A percentile compares a stretch with the other conserved stretches of the same genome.
Evolutionary conservation across 2,888 invertebrate species (phyloP).

Genomic region (Stenchaetothrips biformis): DNA sequence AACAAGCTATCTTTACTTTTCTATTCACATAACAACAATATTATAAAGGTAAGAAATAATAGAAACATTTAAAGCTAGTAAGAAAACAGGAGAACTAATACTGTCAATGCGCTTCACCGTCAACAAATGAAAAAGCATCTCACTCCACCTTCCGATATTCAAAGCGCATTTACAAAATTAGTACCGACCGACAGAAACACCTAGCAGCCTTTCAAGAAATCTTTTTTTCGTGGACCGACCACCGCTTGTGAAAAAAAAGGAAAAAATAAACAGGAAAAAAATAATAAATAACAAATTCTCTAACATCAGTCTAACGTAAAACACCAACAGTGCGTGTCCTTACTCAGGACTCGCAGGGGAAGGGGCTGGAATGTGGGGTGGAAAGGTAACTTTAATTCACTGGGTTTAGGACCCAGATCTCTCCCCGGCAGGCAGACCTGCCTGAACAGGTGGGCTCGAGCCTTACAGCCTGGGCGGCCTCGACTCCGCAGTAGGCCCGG

Average conservation of each 20-base stretch:
- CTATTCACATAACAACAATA: conserved; percentile 24
- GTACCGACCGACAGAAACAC: not conserved
- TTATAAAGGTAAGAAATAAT: conserved; percentile 4
- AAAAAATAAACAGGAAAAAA: conserved; percentile 15
- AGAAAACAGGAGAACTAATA: conserved; percentile 16
- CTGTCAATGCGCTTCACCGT: not conserved
- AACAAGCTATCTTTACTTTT: conserved; percentile 2
- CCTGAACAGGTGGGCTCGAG: too few relatives aligned
- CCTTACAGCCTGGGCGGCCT: too few relatives aligned
- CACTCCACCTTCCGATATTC: not conserved
- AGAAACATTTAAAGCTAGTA: conserved; percentile 16
- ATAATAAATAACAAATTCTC: conserved; percentile 24
- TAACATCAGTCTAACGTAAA: conserved; percentile 19
- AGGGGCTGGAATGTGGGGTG: not conserved
- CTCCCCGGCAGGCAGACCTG: too few relatives aligned
- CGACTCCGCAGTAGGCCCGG: too few relatives aligned
- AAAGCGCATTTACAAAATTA: conserved; percentile 18
- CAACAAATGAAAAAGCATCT: not conserved
- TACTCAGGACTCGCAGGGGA: not conserved
- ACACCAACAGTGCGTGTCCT: conserved; percentile 1
- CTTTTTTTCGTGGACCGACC: conserved; percentile 11
- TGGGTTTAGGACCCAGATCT: too few relatives aligned
- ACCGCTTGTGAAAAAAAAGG: not conserved
- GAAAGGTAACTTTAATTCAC: not conserved
- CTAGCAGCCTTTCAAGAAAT: conserved; percentile 4